Conservation (phyloP, 2,113 vertebrate species). For the Jacana jacana region DNA sequence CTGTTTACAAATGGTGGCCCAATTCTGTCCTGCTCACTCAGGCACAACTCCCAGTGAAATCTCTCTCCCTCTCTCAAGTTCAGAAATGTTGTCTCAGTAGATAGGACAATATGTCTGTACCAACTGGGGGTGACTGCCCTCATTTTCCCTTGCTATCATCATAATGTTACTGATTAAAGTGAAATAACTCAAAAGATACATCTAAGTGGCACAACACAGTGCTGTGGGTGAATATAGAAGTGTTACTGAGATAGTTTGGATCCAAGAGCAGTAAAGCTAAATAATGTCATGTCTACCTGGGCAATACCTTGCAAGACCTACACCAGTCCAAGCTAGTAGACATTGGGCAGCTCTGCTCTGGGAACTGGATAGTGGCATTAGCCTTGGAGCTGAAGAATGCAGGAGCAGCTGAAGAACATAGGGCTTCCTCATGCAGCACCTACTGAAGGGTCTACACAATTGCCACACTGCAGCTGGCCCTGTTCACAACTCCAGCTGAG, state of each 20-base stretch:
- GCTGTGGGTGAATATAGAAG: neutral
- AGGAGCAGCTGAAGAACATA: neutral
- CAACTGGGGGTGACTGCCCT: neutral
- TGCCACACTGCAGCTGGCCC: neutral
- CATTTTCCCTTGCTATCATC: neutral
- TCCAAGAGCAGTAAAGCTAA: neutral
- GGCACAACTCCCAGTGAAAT: neutral
- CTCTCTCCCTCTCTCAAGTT: neutral
- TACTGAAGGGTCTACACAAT: fast-evolving
- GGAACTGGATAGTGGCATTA: fast-evolving
- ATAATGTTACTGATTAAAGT: neutral
- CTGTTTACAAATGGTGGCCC: neutral
- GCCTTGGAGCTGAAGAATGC: neutral
- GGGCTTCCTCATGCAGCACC: fast-evolving
- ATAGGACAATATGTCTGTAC: neutral
- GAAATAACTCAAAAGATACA: neutral
- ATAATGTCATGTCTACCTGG: fast-evolving
- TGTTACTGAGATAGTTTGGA: fast-evolving
- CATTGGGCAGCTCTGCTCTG: neutral
- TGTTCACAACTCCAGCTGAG: neutral
- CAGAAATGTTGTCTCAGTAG: neutral
- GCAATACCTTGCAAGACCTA: neutral
- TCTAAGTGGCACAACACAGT: neutral
- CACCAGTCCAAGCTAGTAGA: neutral
- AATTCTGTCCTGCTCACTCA: slow-evolving; percentile 42